Base-by-base conservation (phyloP, 2,888 invertebrate genomes). In the Prostheceraeus crozeri region DNA sequence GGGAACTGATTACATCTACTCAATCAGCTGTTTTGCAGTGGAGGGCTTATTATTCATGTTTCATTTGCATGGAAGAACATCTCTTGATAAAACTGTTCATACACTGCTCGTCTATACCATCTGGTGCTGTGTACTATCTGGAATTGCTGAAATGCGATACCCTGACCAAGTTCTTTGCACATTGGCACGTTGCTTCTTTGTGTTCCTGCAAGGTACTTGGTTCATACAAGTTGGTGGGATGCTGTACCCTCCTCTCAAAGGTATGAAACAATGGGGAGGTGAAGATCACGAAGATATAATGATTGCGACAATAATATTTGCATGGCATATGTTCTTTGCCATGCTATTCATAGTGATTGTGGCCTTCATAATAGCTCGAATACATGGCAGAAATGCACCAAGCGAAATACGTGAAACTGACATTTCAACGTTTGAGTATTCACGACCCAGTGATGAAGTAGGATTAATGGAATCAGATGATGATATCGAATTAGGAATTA, bases 121-220 rank as follows among this genome's bases (percentile, higher is more conserved):
- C 21, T 68, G 68, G 31, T 70, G 67, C 1, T 72, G 71, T n/a
- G n/a, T n/a, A n/a, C n/a, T n/a, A n/a, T n/a, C n/a, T n/a, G 63
- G 70, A 1, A 45, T 73, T 1, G 56, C 75, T 28, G 80, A 80
- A 67, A 72, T 76, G 69, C 66, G 65, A 8, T 71, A 70, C 63
- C 70, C 73, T 3, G 65, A 71, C 56, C 71, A 68, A 59, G 68
- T 78, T 4, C 54, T 78, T 30, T 67, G 74, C 1, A 69, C 76
- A 0, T 62, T 79, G 36, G 64, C 70, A 8, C 65, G 66, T 19
- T 55, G 72, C 8, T 78, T 74, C 63, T 75, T 77, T 57, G 69
- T 73, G 1, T 62, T 78, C n/a, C 68, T 79, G 4, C 80, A 80
- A 68, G 80, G 80, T n/a, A 76, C 77, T 1, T 80, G 80, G 80